phyloP scores from a whole-genome alignment of 2,888 invertebrate species.

The Drosophila paucipuncta region DNA sequence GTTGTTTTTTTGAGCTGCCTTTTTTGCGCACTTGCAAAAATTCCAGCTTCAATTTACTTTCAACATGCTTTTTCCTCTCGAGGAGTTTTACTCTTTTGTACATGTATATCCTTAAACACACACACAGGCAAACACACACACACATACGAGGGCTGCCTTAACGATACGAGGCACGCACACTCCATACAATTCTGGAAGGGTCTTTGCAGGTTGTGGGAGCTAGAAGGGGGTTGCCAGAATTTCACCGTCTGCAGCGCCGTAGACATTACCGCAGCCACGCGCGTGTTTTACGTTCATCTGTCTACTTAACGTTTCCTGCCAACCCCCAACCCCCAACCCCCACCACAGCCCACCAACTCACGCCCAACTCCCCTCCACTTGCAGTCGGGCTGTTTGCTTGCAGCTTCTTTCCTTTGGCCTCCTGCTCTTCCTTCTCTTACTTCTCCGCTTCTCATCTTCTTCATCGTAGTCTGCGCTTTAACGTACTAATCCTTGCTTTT shows the following conservation, averaged over 20 bases:
- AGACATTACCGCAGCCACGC: constrained; percentile 81
- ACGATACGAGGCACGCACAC: constrained; percentile 77
- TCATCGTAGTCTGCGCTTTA: constrained; percentile 74
- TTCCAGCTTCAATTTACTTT: constrained; percentile 79
- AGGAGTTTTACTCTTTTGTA: constrained; percentile 62
- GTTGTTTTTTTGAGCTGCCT: constrained; percentile 36
- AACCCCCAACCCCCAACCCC: background rate
- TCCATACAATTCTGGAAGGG: constrained; percentile 2
- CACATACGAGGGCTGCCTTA: constrained; percentile 42
- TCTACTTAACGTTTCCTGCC: constrained; percentile 71
- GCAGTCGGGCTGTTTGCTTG: constrained; percentile 1
- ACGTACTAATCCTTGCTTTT: constrained; percentile 82
- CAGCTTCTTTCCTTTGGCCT: constrained; percentile 21
- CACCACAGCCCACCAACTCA: background rate
- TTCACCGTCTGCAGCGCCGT: constrained; percentile 62
- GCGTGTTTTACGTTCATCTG: constrained; percentile 82
- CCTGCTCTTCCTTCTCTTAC: constrained; percentile 6
- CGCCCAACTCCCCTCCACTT: constrained; percentile 1
- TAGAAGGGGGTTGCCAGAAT: background rate
- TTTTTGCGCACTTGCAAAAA: constrained; percentile 70
- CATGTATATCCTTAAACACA: constrained; percentile 22
- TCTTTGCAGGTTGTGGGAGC: background rate
- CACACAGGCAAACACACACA: constrained; percentile 7
- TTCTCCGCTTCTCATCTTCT: constrained; percentile 8
- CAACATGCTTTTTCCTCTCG: constrained; percentile 73